Base-by-base conservation (phyloP, 2,888 invertebrate genomes). In the Neoaliturus tenellus region DNA sequence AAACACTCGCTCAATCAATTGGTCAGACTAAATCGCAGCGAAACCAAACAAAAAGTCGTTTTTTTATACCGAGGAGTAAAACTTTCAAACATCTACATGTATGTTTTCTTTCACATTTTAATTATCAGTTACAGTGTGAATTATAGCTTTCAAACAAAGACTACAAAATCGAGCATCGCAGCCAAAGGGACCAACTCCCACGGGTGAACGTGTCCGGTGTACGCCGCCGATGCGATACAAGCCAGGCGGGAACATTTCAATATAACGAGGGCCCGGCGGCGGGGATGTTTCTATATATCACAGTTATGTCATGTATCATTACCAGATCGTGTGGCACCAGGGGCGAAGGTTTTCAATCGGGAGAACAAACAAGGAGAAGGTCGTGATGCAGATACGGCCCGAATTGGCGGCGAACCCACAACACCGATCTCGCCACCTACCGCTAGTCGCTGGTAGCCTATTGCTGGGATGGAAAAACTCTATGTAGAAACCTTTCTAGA, bases 221-320 rank as follows among this genome's bases (percentile, higher is more conserved):
- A 6, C 62, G 28, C 33, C 33, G 2, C 33, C 6, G 8, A 4
- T 8, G 67, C 23, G 58, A 12, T 20, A 12, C 31, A 31, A 4
- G 35, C 20, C 69, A 12, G n/a, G 33, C 39, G 69, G 17, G 39
- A 33, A 69, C 69, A 20, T 69, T 69, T 69, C 69, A 69, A 69
- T 69, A 69, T 23, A 69, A 39, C 33, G 39, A 33, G 35, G 39
- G 39, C 20, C 69, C 69, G 69, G 69, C n/a, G 69, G 20, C 39
- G 35, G 4, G 6, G 33, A 39, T 20, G 69, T 39, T 67, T 35
- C 33, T 67, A 20, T 69, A 69, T 69, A 33, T 69, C 69, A 39
- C 69, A 39, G 62, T 69, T 69, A 69, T 69, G 69, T 39, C 69
- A 39, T 35, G 39, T 69, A 69, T 69, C 69, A 39, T 69, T 69